A percentile compares a stretch with the other conserved stretches of the same genome.
Conservation (phyloP, 2,888 invertebrate species). For the Oscheius sp. region DNA sequence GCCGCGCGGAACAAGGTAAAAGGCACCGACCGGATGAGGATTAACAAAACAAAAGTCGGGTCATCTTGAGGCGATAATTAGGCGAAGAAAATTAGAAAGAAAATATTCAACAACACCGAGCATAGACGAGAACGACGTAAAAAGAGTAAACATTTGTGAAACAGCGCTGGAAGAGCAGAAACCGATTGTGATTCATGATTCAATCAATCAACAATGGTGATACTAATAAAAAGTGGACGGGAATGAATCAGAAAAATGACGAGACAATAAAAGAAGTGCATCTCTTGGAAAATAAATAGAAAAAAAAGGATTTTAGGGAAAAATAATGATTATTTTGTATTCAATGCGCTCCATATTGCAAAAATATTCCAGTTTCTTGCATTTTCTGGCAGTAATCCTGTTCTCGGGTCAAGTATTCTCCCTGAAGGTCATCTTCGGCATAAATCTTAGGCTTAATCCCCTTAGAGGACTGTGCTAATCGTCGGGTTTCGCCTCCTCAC, state of each 20-base stretch:
- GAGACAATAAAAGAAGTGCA: background rate
- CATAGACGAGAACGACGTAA: background rate
- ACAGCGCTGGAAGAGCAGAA: background rate
- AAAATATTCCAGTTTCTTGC: background rate
- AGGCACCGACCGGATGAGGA: slow-evolving; percentile 24
- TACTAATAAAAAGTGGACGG: background rate
- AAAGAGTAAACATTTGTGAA: background rate
- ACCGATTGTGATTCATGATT: background rate
- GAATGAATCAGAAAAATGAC: background rate
- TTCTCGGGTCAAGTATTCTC: background rate
- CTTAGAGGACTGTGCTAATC: slow-evolving; percentile 34
- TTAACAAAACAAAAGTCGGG: slow-evolving; percentile 35
- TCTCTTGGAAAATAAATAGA: no score
- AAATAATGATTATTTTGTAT: no score
- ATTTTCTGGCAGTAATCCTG: background rate
- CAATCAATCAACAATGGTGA: background rate
- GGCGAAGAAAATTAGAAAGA: background rate
- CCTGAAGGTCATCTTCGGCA: slow-evolving; percentile 5
- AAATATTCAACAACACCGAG: background rate
- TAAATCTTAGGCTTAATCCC: slow-evolving; percentile 33
- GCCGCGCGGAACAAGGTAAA: slow-evolving; percentile 24
- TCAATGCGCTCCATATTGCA: no score
- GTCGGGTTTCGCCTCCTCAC: slow-evolving; percentile 4
- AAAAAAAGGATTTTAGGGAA: no score
- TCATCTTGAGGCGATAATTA: slow-evolving; percentile 21